Evolutionary conservation across 2,797 vertebrate species (phyloP).

Genomic region (Mallotus villosus): DNA sequence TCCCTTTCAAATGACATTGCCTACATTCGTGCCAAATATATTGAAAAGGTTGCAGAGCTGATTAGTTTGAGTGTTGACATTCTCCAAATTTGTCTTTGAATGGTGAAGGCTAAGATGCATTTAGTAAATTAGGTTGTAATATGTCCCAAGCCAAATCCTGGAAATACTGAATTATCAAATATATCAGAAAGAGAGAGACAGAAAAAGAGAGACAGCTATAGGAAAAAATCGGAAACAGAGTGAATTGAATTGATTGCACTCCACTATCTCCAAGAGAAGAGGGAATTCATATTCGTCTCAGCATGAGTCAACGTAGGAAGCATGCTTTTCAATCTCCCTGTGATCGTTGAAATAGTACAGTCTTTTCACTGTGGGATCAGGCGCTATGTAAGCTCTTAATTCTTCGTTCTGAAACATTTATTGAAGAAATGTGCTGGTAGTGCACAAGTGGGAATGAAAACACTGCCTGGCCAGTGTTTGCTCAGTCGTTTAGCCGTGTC

Average conservation of each 20-base stretch:
- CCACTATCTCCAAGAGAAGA: slow-evolving; percentile 14
- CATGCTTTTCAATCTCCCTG: slow-evolving; percentile 53
- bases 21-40: slow-evolving; percentile 20
- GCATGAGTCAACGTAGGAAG: slow-evolving; percentile 40
- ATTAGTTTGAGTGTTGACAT: neutral
- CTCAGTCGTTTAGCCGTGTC: slow-evolving; percentile 63
- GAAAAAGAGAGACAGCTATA: neutral
- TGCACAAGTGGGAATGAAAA: slow-evolving; percentile 70
- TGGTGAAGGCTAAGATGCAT: neutral
- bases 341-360: slow-evolving; percentile 59
- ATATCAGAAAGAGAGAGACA: neutral
- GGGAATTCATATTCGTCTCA: slow-evolving; percentile 45
- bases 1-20: slow-evolving; percentile 43
- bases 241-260: slow-evolving; percentile 22
- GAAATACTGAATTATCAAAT: neutral
- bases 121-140: neutral
- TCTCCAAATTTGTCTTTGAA: neutral
- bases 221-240: no score
- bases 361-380: slow-evolving; percentile 68
- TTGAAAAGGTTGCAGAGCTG: neutral
- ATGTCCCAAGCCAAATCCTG: neutral
- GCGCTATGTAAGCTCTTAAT: slow-evolving; percentile 72
- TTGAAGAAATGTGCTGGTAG: slow-evolving; percentile 71
- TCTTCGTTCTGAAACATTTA: slow-evolving; percentile 70
- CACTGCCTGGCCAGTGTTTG: slow-evolving; percentile 59